Evolutionary conservation across 1,140 invertebrate genomes (phyloP).

Genomic region (Bombyx mandarina): DNA sequence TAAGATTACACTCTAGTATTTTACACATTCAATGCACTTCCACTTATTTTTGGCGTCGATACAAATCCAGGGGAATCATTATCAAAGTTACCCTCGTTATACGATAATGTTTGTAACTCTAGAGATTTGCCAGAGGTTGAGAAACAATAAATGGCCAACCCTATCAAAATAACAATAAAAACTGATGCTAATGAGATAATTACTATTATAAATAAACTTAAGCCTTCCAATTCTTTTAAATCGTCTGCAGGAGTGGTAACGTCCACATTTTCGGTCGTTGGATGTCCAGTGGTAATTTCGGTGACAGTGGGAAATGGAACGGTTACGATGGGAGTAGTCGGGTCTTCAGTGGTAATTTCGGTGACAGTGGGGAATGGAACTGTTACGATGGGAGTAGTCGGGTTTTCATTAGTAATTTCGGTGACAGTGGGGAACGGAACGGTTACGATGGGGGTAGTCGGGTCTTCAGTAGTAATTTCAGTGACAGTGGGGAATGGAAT

Average conservation of each 20-base stretch:
- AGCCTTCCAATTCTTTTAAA: neutral
- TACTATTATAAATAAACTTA: conserved; percentile 1
- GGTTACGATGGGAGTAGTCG: conserved; percentile 1
- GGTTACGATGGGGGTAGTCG: neutral
- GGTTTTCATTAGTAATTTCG: conserved; percentile 1
- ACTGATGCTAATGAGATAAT: conserved; percentile 4
- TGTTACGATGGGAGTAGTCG: conserved; percentile 1
- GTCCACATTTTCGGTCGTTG: neutral
- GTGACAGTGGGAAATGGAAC: conserved; percentile 4
- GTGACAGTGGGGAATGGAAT: neutral
- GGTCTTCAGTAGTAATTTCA: neutral
- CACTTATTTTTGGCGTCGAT: no score
- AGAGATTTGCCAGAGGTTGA: neutral
- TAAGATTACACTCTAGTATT: no score
- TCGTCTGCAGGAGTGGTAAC: neutral
- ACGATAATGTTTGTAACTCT: neutral
- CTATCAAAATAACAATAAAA: conserved; percentile 4
- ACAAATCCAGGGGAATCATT: no score
- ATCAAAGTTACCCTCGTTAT: no score
- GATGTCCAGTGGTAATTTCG: conserved; percentile 3
- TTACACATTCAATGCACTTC: no score
- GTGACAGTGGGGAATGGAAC: conserved; percentile 4
- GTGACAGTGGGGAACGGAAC: conserved; percentile 1
- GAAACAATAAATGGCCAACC: neutral
- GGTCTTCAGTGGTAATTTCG: conserved; percentile 2